Evolutionary conservation across 35 echinoderm and acorn worm genomes (phyloP).

Genomic region (Ophiothrix spiculata): DNA sequence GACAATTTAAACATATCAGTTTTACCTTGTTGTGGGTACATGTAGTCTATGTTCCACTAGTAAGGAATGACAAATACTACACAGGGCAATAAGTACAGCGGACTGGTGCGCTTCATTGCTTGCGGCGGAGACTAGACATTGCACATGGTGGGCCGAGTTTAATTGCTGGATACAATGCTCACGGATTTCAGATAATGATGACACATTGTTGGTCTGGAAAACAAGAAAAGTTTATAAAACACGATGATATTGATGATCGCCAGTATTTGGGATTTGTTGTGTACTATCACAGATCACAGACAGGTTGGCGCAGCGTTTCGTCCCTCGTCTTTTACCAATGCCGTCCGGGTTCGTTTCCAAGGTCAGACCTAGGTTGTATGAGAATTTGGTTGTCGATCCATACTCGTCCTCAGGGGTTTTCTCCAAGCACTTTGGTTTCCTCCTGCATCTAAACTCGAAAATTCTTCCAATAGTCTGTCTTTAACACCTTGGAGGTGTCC

Average conservation of each 20-base stretch:
- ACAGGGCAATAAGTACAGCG: slow-evolving; percentile 46
- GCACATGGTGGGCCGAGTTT: slow-evolving; percentile 24
- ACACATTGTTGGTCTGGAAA: slow-evolving; percentile 32
- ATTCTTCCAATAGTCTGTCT: no score
- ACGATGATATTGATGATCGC: background rate
- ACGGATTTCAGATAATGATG: slow-evolving; percentile 56
- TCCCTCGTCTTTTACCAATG: no score
- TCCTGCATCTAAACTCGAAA: no score
- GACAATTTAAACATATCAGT: no score
- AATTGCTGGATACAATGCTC: slow-evolving; percentile 46
- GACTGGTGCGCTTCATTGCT: slow-evolving; percentile 21
- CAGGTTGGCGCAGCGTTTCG: no score
- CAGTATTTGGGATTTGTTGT: background rate
- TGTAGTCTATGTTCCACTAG: slow-evolving; percentile 80
- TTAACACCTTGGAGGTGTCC: no score
- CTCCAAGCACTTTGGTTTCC: no score
- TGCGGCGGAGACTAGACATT: slow-evolving; percentile 26
- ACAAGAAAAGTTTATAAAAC: background rate
- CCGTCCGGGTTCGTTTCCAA: no score
- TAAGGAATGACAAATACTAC: slow-evolving; percentile 70
- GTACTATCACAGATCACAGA: background rate
- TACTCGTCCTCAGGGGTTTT: no score
- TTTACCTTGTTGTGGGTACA: slow-evolving; percentile 83
- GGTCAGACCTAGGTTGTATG: no score
- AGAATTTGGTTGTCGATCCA: no score